These are phyloP conservation scores for Masticophis lateralis DNA, from an alignment of 2,797 vertebrate species.

Conservation along the genomic window DNA sequence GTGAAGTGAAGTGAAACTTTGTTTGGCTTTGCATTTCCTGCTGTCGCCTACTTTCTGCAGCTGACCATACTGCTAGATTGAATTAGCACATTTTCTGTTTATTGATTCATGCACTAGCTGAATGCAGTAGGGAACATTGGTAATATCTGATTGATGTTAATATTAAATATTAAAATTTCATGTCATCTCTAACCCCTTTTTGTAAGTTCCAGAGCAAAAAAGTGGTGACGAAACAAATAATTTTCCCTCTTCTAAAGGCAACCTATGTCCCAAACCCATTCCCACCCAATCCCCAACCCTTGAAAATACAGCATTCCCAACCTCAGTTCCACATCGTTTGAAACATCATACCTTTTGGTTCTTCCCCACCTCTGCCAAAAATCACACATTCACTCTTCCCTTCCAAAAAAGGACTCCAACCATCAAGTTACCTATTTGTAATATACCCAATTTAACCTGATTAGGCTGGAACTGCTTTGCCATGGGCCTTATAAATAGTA, in stretches of 20 bases:
- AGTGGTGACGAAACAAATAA: neutral
- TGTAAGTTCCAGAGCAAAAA: neutral
- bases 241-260: neutral
- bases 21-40: slow-evolving; percentile 35
- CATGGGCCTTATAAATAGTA: neutral
- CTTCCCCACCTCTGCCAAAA: neutral
- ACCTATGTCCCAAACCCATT: neutral
- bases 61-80: slow-evolving; percentile 27
- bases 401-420: neutral
- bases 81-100: slow-evolving; percentile 38
- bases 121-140: neutral
- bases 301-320: neutral
- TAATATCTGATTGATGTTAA: slow-evolving; percentile 12
- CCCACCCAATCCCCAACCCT: neutral
- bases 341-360: neutral
- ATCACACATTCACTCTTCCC: neutral
- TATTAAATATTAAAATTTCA: neutral
- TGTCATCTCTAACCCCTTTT: neutral
- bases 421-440: neutral
- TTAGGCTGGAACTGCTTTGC: neutral
- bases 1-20: slow-evolving; percentile 56
- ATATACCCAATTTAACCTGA: neutral
- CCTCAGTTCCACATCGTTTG: neutral
- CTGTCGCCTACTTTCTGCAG: neutral
- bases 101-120: slow-evolving; percentile 31